phyloP scores from a whole-genome alignment of 1,140 invertebrate species.

The Papilio glaucus region DNA sequence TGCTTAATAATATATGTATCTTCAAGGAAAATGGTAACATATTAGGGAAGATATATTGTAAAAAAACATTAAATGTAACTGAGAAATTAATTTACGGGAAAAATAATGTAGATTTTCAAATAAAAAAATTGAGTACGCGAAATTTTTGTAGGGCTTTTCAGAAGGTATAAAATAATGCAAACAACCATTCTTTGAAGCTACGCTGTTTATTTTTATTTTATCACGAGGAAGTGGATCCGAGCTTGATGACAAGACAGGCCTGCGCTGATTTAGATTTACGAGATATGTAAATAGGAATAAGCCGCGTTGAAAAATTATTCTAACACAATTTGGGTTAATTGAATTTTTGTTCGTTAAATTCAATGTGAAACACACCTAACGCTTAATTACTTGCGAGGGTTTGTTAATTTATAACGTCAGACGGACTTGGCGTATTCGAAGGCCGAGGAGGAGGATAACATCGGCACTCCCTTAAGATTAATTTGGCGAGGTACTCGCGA shows the following conservation, averaged over 20 bases:
- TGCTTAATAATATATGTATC: too few relatives aligned
- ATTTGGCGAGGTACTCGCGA: constrained; percentile 76
- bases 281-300: constrained; percentile 63
- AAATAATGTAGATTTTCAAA: neutral
- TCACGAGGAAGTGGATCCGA: constrained; percentile 44
- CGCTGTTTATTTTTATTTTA: constrained; percentile 43
- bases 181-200: constrained; percentile 33
- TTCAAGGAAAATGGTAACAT: neutral
- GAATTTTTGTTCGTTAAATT: constrained; percentile 76
- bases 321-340: constrained; percentile 74
- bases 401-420: constrained; percentile 80
- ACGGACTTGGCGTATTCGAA: constrained; percentile 68
- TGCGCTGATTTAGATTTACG: constrained; percentile 59
- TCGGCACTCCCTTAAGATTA: constrained; percentile 83
- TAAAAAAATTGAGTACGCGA: neutral
- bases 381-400: constrained; percentile 76
- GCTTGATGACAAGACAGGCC: constrained; percentile 46
- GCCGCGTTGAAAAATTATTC: constrained; percentile 62
- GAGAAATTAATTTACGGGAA: neutral
- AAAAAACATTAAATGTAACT: neutral
- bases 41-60: neutral
- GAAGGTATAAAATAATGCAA: constrained; percentile 30
- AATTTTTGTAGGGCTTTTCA: constrained; percentile 26
- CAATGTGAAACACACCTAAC: constrained; percentile 72
- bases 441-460: constrained; percentile 72